Conservation (phyloP, 2,113 vertebrate species). For the Atrichornis clamosus region DNA sequence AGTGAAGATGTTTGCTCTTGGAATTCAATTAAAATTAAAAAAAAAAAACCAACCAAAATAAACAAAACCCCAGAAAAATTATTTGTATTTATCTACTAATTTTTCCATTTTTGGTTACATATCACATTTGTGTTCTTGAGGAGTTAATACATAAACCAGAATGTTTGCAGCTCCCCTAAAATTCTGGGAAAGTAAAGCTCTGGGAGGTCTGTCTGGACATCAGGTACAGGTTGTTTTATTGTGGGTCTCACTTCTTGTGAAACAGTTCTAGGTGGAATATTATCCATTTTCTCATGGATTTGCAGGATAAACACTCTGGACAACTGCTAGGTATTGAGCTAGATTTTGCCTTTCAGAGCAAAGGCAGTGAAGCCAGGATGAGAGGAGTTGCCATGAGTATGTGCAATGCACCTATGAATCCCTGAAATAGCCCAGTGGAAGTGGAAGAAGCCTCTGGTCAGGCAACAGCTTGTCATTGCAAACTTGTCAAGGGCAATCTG, state of each 20-base stretch:
- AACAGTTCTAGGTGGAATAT: background rate
- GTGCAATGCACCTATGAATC: background rate
- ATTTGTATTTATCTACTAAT: fast-evolving
- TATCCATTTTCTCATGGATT: background rate
- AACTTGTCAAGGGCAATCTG: background rate
- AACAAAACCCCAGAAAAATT: background rate
- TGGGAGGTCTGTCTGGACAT: background rate
- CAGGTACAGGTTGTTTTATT: background rate
- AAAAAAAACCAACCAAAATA: background rate
- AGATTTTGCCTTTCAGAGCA: background rate
- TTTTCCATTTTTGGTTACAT: background rate
- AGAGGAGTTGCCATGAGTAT: background rate
- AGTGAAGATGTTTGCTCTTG: background rate
- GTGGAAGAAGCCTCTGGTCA: background rate
- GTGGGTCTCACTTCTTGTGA: background rate
- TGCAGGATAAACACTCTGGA: background rate
- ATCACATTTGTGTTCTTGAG: background rate
- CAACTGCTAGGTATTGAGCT: background rate
- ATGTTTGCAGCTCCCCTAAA: background rate
- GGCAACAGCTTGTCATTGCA: fast-evolving
- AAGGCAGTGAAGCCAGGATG: background rate
- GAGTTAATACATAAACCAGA: background rate
- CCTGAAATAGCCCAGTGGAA: background rate
- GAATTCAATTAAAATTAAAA: background rate
- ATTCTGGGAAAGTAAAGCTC: background rate